Conservation (phyloP, 2,113 vertebrate species). For the Phainopepla nitens region DNA sequence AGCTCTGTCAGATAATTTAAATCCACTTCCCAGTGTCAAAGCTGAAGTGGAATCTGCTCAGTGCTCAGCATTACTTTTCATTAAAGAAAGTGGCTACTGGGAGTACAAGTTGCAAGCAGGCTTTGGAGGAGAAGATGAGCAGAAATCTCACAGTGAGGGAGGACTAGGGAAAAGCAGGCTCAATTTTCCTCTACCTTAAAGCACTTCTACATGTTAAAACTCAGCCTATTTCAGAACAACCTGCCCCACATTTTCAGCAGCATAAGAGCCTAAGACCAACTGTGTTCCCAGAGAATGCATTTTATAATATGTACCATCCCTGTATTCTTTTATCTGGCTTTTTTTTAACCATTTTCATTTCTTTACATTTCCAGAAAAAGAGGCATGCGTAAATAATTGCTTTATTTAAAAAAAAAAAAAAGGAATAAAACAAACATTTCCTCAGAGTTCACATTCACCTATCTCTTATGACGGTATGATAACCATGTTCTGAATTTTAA, state of each 20-base stretch:
- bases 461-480: not conserved
- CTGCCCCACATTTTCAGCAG: not conserved
- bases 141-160: not conserved
- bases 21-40: slow-evolving; percentile 4
- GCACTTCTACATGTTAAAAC: not conserved
- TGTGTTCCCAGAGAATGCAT: not conserved
- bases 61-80: slow-evolving; percentile 15
- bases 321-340: not conserved
- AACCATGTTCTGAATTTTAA: not conserved
- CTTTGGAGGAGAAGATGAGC: not conserved
- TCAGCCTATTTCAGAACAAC: not conserved
- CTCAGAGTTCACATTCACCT: not conserved
- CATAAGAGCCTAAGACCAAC: not conserved
- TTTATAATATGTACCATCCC: not conserved
- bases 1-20: not conserved
- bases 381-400: not conserved
- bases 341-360: not conserved
- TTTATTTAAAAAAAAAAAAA: not conserved
- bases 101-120: not conserved
- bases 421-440: not conserved
- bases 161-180: not conserved
- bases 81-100: slow-evolving; percentile 32
- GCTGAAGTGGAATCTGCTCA: slow-evolving; percentile 36
- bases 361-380: not conserved
- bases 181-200: slow-evolving; percentile 11